Conservation (phyloP, 2,113 vertebrate species). For the Aphelocoma coerulescens region DNA sequence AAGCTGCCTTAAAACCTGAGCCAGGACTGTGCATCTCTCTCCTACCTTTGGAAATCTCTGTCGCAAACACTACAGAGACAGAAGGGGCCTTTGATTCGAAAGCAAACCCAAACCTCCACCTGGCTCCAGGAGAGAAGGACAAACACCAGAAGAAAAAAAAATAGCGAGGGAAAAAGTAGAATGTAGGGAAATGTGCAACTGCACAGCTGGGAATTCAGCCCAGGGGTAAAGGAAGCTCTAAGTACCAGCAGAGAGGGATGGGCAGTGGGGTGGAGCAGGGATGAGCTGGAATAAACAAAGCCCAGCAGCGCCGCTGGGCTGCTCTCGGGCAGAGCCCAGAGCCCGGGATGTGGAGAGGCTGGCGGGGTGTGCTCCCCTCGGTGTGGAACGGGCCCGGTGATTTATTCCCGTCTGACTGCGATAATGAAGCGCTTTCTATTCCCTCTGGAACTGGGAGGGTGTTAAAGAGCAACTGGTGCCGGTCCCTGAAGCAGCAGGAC, state of each 20-base stretch:
- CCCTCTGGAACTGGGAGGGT: not conserved
- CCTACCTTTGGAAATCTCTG: not conserved
- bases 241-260: accelerated
- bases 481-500: not conserved
- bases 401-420: not conserved
- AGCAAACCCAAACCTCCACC: not conserved
- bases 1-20: not conserved
- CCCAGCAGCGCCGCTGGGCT: not conserved
- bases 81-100: not conserved
- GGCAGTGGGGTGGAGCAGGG: not conserved
- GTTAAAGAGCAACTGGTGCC: not conserved
- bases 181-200: not conserved
- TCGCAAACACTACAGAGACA: not conserved
- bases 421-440: not conserved
- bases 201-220: not conserved
- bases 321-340: not conserved
- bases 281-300: too few species aligned
- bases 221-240: not conserved
- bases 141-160: too few species aligned
- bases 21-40: not conserved
- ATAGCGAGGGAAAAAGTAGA: not conserved
- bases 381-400: not conserved
- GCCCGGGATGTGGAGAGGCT: not conserved
- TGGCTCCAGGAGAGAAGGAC: not conserved
- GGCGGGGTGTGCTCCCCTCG: not conserved